Percentiles rank a stretch among this genome's conserved stretches.
Conservation (phyloP, 2,888 invertebrate genomes). For the Siphlonurus alternatus region DNA sequence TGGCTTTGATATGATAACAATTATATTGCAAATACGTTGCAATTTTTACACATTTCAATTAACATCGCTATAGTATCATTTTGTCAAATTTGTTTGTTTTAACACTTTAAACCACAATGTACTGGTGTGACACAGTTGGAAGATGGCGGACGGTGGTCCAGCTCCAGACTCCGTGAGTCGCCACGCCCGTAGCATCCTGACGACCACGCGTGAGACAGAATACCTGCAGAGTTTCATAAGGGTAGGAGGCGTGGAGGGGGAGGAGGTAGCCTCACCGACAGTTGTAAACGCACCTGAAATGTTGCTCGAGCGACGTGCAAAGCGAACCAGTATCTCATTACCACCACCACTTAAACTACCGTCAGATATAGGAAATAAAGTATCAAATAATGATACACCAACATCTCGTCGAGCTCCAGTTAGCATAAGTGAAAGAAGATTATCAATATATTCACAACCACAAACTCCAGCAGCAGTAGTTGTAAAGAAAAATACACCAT, state of each 20-base stretch:
- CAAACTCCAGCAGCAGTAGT: neutral
- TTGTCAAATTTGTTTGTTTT: too few species aligned
- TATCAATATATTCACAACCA: slow-evolving; percentile 9
- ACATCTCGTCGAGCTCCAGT: neutral
- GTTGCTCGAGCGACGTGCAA: slow-evolving; percentile 4
- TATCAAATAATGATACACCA: neutral
- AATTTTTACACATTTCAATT: too few species aligned
- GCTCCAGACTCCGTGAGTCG: slow-evolving; percentile 4
- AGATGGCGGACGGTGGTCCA: neutral
- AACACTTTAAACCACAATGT: too few species aligned
- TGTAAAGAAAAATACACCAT: slow-evolving; percentile 14
- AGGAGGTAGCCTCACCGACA: slow-evolving; percentile 12
- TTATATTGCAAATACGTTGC: too few species aligned
- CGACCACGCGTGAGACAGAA: slow-evolving; percentile 51
- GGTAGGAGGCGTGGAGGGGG: slow-evolving; percentile 40
- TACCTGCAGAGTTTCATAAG: slow-evolving; percentile 64
- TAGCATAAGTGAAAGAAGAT: neutral
- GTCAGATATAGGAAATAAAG: neutral
- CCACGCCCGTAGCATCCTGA: slow-evolving; percentile 41
- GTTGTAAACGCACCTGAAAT: slow-evolving; percentile 2
- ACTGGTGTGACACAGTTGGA: neutral
- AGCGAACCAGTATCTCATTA: neutral
- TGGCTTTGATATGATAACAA: too few species aligned
- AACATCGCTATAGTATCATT: too few species aligned
- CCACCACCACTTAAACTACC: neutral